Evolutionary conservation across 2,113 vertebrate species (phyloP), one percentile per base, ranked within the genome.

Genomic region (Pluvialis apricaria): DNA sequence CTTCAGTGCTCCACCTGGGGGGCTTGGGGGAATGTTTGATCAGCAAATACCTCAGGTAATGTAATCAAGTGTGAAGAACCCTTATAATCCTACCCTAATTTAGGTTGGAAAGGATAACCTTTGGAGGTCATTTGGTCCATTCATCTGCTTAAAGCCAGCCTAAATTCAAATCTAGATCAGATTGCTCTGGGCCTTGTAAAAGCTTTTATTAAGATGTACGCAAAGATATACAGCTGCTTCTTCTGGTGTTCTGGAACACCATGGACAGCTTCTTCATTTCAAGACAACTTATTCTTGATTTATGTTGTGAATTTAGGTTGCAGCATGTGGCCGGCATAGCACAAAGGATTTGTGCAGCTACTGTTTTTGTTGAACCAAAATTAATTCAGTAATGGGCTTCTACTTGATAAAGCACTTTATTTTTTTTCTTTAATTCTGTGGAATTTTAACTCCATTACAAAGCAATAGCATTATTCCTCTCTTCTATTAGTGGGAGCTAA

Each of bases 271-370:
- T 57, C 20, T 6, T 79, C 24, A 6, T 25, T 52, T 9, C 49
- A 13, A 9, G 15, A 45, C 13, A 29, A 22, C 9, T 29, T 75
- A 29, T n/a, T 68, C n/a, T n/a, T 0, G 0, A 47, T 45, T 79
- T 51, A 20, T 18, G 13, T 52, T 32, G 26, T 44, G 44, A 31
- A 54, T 44, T 52, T 44, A 42, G 38, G 45, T 32, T 85, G 89
- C 38, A 76, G 75, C 73, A 16, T 12, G 26, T 65, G 22, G 10
- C 55, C 57, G 60, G 34, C 0, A 0, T 26, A 76, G 34, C 44
- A 21, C 13, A 45, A 58, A 10, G 29, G 34, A 45, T 70, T 58
- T 21, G 22, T 36, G 57, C 49, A 80, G 49, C 45, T 36, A 25
- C 49, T 65, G 44, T 11, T 92, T 65, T 80, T 84, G 22, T 70